These are phyloP conservation scores for Drosophila merina DNA, from an alignment of 2,888 invertebrate genomes.

Conservation along the genomic window DNA sequence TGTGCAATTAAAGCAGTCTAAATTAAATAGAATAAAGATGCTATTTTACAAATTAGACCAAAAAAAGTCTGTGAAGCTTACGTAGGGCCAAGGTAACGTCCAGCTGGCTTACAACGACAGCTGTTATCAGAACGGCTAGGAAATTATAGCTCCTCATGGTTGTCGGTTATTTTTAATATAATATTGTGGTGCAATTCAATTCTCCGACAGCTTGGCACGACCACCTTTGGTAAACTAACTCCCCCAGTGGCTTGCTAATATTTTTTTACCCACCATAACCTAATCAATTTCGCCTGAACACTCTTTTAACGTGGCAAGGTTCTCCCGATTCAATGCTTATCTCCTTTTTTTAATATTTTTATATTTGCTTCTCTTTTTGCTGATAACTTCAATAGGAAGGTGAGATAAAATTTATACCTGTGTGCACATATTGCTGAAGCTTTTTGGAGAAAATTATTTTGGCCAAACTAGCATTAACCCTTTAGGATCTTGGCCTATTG, in stretches of 20 bases:
- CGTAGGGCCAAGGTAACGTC: conserved; percentile 11
- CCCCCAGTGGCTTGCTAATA: background rate
- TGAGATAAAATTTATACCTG: conserved; percentile 13
- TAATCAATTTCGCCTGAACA: conserved; percentile 37
- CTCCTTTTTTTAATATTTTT: conserved; percentile 11
- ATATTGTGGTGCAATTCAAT: background rate
- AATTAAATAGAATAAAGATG: background rate
- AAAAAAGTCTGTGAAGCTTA: background rate
- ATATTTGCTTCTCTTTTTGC: conserved; percentile 23
- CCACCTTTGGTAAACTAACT: conserved; percentile 43
- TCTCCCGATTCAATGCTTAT: conserved; percentile 35
- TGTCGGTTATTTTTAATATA: background rate
- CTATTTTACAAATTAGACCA: background rate
- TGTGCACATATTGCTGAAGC: background rate
- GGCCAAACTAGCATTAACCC: background rate
- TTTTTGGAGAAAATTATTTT: background rate
- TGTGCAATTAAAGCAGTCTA: conserved; percentile 19
- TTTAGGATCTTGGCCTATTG: background rate
- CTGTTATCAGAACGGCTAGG: conserved; percentile 18
- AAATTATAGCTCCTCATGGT: background rate
- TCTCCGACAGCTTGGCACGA: conserved; percentile 17
- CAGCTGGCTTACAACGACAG: conserved; percentile 22
- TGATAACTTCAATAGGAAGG: conserved; percentile 38
- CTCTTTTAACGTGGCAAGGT: background rate
- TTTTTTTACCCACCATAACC: conserved; percentile 14